A percentile compares a stretch with the other conserved stretches of the same genome.
phyloP scores from a whole-genome alignment of 2,113 vertebrate genomes.

The Diglossa brunneiventris region DNA sequence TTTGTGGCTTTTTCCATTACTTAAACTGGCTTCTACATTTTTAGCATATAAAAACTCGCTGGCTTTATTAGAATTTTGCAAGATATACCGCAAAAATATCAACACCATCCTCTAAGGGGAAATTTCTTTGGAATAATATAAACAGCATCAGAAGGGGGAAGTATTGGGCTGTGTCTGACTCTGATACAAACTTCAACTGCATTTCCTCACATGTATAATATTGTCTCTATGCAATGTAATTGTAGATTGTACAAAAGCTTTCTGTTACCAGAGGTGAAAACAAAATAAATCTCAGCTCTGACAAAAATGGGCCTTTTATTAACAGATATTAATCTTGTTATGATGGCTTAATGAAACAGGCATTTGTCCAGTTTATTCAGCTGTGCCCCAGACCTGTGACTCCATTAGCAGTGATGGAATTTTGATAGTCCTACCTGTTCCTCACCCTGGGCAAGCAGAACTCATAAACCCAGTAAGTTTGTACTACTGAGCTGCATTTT shows the following conservation, averaged over 20 bases:
- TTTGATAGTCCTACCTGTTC: neutral
- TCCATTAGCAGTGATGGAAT: neutral
- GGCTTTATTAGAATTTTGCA: neutral
- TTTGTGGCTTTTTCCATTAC: neutral
- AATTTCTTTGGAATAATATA: neutral
- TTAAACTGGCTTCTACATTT: neutral
- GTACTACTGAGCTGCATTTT: neutral
- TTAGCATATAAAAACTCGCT: neutral
- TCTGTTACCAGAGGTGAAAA: neutral
- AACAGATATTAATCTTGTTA: neutral
- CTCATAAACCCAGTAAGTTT: neutral
- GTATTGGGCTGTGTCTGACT: neutral
- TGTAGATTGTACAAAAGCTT: neutral
- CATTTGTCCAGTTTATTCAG: neutral
- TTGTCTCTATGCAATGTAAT: neutral
- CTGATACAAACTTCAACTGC: neutral
- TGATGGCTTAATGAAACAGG: neutral
- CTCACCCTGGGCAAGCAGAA: neutral
- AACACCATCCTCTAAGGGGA: neutral
- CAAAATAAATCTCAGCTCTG: neutral
- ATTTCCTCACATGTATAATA: neutral
- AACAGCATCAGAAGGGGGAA: neutral
- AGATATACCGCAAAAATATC: neutral
- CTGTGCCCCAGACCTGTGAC: neutral
- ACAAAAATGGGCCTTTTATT: neutral